Conservation (phyloP, 1,140 invertebrate genomes). For the Euschistus heros region DNA sequence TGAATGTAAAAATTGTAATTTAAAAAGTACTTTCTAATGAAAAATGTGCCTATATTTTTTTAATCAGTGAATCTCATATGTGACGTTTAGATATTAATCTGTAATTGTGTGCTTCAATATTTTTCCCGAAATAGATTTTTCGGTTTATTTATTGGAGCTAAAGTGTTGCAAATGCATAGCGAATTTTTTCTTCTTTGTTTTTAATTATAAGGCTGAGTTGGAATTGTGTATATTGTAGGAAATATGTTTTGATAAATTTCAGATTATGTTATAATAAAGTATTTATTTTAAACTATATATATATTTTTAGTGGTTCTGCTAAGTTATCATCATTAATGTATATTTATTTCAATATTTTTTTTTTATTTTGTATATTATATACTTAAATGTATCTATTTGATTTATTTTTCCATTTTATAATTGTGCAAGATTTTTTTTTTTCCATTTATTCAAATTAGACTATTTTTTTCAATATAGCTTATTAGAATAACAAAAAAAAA, state of each 20-base stretch:
- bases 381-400: too few species aligned
- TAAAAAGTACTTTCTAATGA: conserved; percentile 20
- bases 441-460: too few species aligned
- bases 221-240: conserved; percentile 17
- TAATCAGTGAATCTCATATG: conserved; percentile 22
- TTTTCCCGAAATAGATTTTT: neutral
- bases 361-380: too few species aligned
- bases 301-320: too few species aligned
- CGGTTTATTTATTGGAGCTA: neutral
- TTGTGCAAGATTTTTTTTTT: too few species aligned
- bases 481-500: too few species aligned
- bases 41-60: conserved; percentile 26
- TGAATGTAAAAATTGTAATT: neutral
- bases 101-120: conserved; percentile 6
- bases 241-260: conserved; percentile 5
- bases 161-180: neutral
- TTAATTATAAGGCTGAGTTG: conserved; percentile 16
- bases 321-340: too few species aligned
- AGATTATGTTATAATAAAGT: conserved; percentile 19
- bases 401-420: too few species aligned
- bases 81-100: conserved; percentile 6
- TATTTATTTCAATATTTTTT: too few species aligned
- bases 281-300: conserved; percentile 10
- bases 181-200: neutral
- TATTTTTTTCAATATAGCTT: too few species aligned